phyloP scores from a whole-genome alignment of 2,888 invertebrate species.

The Scaptomyza polygonia region DNA sequence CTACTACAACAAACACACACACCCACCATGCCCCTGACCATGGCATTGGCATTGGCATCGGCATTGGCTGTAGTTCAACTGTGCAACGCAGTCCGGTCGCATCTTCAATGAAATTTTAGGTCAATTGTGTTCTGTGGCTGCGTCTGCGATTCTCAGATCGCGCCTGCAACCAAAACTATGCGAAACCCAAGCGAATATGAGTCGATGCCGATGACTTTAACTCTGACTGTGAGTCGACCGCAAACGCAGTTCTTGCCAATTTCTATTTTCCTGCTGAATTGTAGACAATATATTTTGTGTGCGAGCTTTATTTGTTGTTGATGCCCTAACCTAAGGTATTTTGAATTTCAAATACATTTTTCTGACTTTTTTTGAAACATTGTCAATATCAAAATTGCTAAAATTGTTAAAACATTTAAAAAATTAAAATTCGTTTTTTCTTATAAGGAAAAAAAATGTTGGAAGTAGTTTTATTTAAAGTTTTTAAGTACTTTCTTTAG shows the following conservation, averaged over 20 bases:
- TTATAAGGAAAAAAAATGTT: no score
- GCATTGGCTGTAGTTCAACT: constrained; percentile 46
- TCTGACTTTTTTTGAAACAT: background rate
- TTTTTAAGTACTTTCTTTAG: no score
- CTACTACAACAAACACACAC: constrained; percentile 4
- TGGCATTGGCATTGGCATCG: constrained; percentile 24
- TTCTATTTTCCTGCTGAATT: constrained; percentile 65
- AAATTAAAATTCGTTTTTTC: no score
- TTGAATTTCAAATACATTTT: background rate
- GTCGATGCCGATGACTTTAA: background rate
- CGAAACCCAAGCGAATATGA: background rate
- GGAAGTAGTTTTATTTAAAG: no score
- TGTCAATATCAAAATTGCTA: background rate
- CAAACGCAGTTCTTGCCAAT: constrained; percentile 55
- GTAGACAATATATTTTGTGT: constrained; percentile 33
- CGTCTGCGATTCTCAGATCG: constrained; percentile 41
- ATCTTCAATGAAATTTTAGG: constrained; percentile 79
- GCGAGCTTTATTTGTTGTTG: constrained; percentile 3
- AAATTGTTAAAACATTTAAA: no score
- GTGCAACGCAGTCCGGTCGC: constrained; percentile 42
- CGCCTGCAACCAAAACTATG: constrained; percentile 36
- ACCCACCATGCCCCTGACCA: constrained; percentile 6
- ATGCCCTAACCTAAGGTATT: constrained; percentile 2
- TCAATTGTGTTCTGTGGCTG: constrained; percentile 76
- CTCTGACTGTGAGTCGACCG: constrained; percentile 18